These are phyloP conservation scores for Glomeris maerens DNA, from an alignment of 1,140 invertebrate genomes.

Conservation along the genomic window DNA sequence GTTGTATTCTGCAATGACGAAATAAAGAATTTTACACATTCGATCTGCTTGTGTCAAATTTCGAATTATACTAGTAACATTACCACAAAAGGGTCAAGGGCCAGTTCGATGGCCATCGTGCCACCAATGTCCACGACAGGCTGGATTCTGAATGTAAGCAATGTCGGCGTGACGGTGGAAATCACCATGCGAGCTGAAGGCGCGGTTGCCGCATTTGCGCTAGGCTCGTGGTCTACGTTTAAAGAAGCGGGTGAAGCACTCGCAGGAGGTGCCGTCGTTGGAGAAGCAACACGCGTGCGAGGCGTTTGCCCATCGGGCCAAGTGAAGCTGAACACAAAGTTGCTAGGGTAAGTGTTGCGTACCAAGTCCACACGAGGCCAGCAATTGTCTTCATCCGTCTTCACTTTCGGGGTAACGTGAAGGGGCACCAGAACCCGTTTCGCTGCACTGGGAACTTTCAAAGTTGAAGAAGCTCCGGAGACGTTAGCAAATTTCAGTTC, in stretches of 20 bases:
- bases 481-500: slow-evolving; percentile 10
- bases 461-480: not conserved
- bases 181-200: slow-evolving; percentile 16
- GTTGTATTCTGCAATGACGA: slow-evolving; percentile 7
- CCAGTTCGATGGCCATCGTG: slow-evolving; percentile 20
- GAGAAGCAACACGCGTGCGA: too few species aligned
- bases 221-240: too few species aligned
- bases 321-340: slow-evolving; percentile 20
- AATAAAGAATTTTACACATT: not conserved
- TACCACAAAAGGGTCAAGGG: slow-evolving; percentile 19
- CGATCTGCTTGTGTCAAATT: not conserved
- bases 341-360: slow-evolving; percentile 21
- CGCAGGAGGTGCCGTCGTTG: slow-evolving; percentile 14
- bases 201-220: slow-evolving; percentile 17
- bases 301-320: not conserved
- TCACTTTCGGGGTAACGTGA: slow-evolving; percentile 2
- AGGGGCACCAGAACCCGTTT: slow-evolving; percentile 8
- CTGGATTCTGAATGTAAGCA: slow-evolving; percentile 19
- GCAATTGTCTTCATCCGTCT: slow-evolving; percentile 1
- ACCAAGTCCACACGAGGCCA: slow-evolving; percentile 15
- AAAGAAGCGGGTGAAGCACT: slow-evolving; percentile 17
- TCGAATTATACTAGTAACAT: slow-evolving; percentile 6
- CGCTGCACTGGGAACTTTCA: slow-evolving; percentile 7
- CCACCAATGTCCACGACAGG: slow-evolving; percentile 22
- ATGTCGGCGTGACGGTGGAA: slow-evolving; percentile 18